Conservation (phyloP, 2,888 invertebrate species). For the Sclerodermus sp. region DNA sequence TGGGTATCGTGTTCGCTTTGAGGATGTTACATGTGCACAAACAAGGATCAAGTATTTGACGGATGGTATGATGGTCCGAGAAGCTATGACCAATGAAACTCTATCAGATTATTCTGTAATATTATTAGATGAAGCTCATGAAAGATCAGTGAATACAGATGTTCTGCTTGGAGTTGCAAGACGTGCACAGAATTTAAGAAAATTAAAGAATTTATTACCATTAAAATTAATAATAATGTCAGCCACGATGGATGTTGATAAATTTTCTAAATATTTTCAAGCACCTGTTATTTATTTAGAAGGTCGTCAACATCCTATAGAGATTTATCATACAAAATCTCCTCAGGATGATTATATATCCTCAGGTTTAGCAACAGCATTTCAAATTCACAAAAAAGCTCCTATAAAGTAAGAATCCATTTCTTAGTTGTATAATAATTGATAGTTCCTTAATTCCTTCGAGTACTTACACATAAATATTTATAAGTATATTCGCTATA, state of each 20-base stretch:
- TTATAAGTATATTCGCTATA: too few relatives aligned
- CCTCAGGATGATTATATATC: constrained; percentile 83
- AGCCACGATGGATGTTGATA: constrained; percentile 95
- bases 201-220: constrained; percentile 62
- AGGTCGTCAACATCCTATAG: constrained; percentile 83
- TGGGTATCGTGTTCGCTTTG: constrained; percentile 86
- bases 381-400: constrained; percentile 82
- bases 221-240: constrained; percentile 88
- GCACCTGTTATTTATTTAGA: constrained; percentile 85
- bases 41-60: constrained; percentile 92
- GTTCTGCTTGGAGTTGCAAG: constrained; percentile 91
- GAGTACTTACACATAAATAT: too few relatives aligned
- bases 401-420: constrained; percentile 71
- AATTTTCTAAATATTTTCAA: constrained; percentile 87
- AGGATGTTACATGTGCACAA: constrained; percentile 76
- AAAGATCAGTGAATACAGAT: constrained; percentile 92
- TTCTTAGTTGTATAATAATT: neutral
- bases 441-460: too few relatives aligned
- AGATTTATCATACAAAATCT: constrained; percentile 71
- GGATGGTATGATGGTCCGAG: constrained; percentile 91
- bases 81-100: constrained; percentile 79
- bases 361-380: constrained; percentile 81
- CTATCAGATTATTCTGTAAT: constrained; percentile 74
- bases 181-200: constrained; percentile 77
- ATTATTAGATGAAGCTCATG: constrained; percentile 94